These are phyloP conservation scores for Zootermopsis nevadensis DNA, from an alignment of 2,888 invertebrate species.

Conservation along the genomic window DNA sequence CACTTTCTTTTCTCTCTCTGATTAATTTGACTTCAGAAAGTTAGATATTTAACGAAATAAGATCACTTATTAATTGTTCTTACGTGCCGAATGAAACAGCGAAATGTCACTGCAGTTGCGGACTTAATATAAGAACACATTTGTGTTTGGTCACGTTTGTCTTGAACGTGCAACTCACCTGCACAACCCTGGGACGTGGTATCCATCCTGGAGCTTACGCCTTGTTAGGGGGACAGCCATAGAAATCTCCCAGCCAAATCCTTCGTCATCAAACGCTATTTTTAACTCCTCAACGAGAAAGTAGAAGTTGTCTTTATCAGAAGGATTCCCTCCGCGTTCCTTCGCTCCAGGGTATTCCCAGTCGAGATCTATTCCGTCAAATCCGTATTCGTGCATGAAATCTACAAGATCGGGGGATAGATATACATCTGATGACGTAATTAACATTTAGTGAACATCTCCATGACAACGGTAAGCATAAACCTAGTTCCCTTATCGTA, in stretches of 20 bases:
- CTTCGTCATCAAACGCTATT: constrained; percentile 80
- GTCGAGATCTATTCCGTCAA: constrained; percentile 88
- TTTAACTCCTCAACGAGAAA: constrained; percentile 85
- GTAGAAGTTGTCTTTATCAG: constrained; percentile 85
- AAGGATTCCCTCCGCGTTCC: constrained; percentile 85
- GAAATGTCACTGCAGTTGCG: too few species aligned
- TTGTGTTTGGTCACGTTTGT: too few species aligned
- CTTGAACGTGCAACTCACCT: constrained; percentile 70
- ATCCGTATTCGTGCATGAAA: constrained; percentile 80
- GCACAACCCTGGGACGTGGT: constrained; percentile 90
- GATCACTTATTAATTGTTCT: too few species aligned
- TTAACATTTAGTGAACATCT: too few species aligned
- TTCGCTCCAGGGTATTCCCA: constrained; percentile 94
- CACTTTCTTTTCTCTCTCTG: too few species aligned
- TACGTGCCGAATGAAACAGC: too few species aligned
- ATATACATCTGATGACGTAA: too few species aligned
- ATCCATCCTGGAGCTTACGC: constrained; percentile 88
- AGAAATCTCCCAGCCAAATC: constrained; percentile 86
- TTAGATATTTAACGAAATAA: too few species aligned
- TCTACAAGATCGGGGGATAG: constrained; percentile 61
- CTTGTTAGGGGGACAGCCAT: constrained; percentile 91
- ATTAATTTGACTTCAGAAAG: too few species aligned
- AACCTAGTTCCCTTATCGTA: too few species aligned
- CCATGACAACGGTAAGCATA: too few species aligned
- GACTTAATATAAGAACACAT: too few species aligned